Evolutionary conservation across 2,797 vertebrate genomes (phyloP), one percentile per base, ranked within the genome.

Genomic region (Sebastes cheni): DNA sequence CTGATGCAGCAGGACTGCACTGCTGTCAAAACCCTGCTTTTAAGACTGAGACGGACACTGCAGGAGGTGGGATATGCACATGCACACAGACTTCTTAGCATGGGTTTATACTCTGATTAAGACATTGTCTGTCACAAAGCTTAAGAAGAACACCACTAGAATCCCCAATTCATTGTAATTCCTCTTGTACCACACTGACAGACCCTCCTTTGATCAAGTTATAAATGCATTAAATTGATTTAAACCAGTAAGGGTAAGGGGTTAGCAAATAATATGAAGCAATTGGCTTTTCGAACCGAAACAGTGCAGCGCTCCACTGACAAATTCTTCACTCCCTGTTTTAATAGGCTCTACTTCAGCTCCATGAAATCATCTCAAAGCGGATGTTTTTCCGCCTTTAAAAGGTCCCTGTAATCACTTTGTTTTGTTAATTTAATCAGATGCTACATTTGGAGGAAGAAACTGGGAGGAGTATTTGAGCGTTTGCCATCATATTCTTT

Each of bases 1-100:
- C 23, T 98, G 91, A 99, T 99, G 98, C 94, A 98, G 85, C 98
- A 99, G 85, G 98, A 99, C 90, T 99, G 98, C 84, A 99, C 97
- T 2, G 96, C 97, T 58, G 97, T 99, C 13, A 99, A 99, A 95
- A 98, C 97, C 0, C 88, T 99, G 75, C 95, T 99, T 70, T 93
- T 99, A 81, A 97, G 98, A 91, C 96, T 99, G 94, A 97, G 97
- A 86, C 96, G 98, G 86, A 96, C 97, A 79, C 96, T 99, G 70
- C 98, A 99, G 93, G 98, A 99, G 98, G 98, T 99, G 96, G 75
- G 91, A 76, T 10, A 27, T 64, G 20, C 67, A 72, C 75, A 60
- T n/a, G 6, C 23, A 25, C 71, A 32, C 55, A 52, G 14, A 67
- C 50, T 42, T 76, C 34, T 65, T 58, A 50, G 36, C 56, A 58